Evolutionary conservation across 2,113 vertebrate genomes (phyloP).

Genomic region (Otocyon megalotis): DNA sequence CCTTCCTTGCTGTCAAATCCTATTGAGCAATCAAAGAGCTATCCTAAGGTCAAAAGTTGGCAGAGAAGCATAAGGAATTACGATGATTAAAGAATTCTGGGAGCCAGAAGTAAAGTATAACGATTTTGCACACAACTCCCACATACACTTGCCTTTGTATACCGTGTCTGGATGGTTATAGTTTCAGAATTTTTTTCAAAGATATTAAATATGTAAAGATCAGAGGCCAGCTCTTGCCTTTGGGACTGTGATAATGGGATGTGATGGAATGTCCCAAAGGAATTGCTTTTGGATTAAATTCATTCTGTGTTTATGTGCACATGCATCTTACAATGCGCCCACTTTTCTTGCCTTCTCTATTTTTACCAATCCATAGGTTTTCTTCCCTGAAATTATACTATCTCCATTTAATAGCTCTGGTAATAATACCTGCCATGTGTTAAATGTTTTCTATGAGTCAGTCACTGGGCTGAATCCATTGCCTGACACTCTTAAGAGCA

Average conservation of each 20-base stretch:
- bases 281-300: constrained; percentile 38
- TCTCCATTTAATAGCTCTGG: constrained; percentile 10
- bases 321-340: background rate
- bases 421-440: background rate
- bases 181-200: constrained; percentile 69
- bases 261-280: constrained; percentile 75
- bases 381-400: background rate
- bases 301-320: background rate
- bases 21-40: constrained; percentile 74
- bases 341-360: background rate
- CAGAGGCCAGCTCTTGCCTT: constrained; percentile 70
- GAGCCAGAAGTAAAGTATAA: background rate
- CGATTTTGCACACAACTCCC: background rate
- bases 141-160: constrained; percentile 30
- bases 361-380: background rate
- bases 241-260: constrained; percentile 73
- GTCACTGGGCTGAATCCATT: background rate
- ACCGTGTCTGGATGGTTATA: constrained; percentile 35
- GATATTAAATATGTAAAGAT: constrained; percentile 74
- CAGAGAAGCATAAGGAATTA: constrained; percentile 64
- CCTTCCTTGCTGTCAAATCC: constrained; percentile 68
- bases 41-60: constrained; percentile 77
- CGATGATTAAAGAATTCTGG: constrained; percentile 62
- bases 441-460: background rate
- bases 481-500: background rate